Base-by-base conservation (phyloP, 2,888 invertebrate species). In the Leucophenga montana region DNA sequence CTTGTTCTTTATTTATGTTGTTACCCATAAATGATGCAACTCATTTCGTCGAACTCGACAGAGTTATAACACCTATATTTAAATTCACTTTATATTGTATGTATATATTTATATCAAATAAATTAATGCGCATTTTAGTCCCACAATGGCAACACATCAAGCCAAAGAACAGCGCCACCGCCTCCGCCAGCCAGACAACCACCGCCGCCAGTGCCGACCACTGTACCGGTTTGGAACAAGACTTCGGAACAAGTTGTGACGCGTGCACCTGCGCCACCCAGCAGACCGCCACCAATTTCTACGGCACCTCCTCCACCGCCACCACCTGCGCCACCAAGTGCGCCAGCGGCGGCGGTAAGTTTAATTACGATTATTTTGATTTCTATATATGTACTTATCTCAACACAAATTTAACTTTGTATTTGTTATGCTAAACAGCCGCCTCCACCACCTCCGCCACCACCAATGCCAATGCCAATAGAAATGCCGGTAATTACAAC, bases 151-250 rank as follows among this genome's bases (percentile, higher is more conserved):
- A 84, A 81, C 22, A 54, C 75, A 48, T 66, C 70, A 68, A 75
- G 73, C 78, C 88, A 87, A 83, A 85, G 87, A 82, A 81, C 78
- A 31, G 88, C 88, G 33, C 87, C 88, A 54, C 85, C 85, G 54
- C 90, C 90, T 44, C 90, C 91, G 54, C 90, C 90, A 73, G 89
- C 89, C 48, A 87, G 91, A 80, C 89, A 89, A 71, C 90, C 91
- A 56, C 91, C 91, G 53, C 92, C 92, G 8, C 92, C 92, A 73
- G 91, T 92, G 33, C 92, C 92, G n/a, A 89, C 92, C 80, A 90
- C 92, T 75, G 81, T 83, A 67, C 86, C 88, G 22, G 84, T 85
- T 39, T 39, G 39, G 39, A 39, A 39, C 39, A 39, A 39, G 11
- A 11, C 39, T 1, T 5, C 39, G 9, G 39, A 39, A 11, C 39